phyloP scores from a whole-genome alignment of 2,888 invertebrate genomes.

The Ornithoptera alexandrae region DNA sequence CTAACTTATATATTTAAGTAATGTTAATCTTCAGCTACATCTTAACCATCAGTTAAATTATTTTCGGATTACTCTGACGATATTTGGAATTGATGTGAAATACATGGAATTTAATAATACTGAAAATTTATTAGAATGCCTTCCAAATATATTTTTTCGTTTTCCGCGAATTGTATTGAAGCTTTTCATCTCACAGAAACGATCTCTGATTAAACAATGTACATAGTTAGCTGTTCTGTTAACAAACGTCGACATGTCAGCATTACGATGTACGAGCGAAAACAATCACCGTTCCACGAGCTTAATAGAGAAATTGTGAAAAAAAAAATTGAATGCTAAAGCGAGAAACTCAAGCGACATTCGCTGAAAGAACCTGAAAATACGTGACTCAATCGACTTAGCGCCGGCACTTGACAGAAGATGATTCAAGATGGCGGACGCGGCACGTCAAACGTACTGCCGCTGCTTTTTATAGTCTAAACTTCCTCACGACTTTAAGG shows the following conservation, averaged over 20 bases:
- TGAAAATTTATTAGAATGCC: too few species aligned
- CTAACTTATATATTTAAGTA: too few species aligned
- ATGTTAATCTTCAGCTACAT: too few species aligned
- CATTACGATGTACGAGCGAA: slow-evolving; percentile 5
- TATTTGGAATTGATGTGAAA: too few species aligned
- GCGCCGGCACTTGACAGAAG: slow-evolving; percentile 58
- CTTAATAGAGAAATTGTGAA: slow-evolving; percentile 36
- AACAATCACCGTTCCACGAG: slow-evolving; percentile 17
- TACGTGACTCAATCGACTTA: slow-evolving; percentile 67
- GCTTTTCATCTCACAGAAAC: not conserved
- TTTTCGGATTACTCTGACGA: too few species aligned
- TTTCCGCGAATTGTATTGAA: too few species aligned
- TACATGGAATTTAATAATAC: too few species aligned
- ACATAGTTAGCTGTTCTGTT: not conserved
- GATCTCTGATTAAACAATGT: not conserved
- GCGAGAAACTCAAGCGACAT: slow-evolving; percentile 44
- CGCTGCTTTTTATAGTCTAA: slow-evolving; percentile 35
- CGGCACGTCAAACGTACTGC: slow-evolving; percentile 52
- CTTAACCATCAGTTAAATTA: too few species aligned
- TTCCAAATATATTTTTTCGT: too few species aligned
- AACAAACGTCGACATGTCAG: slow-evolving; percentile 6
- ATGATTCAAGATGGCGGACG: slow-evolving; percentile 60
- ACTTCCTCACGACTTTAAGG: slow-evolving; percentile 5
- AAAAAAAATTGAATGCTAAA: slow-evolving; percentile 39
- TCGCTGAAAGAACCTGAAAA: slow-evolving; percentile 58